Evolutionary conservation across 2,888 invertebrate species (phyloP).

Genomic region (Ptilodon capucinus): DNA sequence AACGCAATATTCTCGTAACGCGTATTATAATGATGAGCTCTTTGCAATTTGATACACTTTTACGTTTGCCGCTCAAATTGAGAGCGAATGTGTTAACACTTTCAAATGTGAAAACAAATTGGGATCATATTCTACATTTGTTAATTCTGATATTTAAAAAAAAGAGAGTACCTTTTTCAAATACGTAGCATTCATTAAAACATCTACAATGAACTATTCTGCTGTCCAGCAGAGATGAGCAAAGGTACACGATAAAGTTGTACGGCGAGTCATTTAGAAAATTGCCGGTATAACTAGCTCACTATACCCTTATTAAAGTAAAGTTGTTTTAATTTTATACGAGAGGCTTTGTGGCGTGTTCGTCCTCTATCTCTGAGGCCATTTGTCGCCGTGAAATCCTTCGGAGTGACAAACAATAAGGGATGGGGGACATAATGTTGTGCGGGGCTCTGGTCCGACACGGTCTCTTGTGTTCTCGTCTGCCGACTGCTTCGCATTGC

Average conservation of each 20-base stretch:
- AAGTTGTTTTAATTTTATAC: constrained; percentile 63
- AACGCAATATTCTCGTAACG: constrained; percentile 30
- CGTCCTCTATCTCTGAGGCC: constrained; percentile 62
- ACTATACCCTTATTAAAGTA: constrained; percentile 47
- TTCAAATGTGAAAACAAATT: constrained; percentile 35
- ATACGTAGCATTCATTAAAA: constrained; percentile 26
- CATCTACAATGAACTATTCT: constrained; percentile 32
- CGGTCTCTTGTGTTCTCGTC: constrained; percentile 54
- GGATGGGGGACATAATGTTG: constrained; percentile 67
- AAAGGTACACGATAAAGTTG: constrained; percentile 26
- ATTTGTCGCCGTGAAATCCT: constrained; percentile 75
- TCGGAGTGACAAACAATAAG: constrained; percentile 79
- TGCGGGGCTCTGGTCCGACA: constrained; percentile 55
- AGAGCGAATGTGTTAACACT: constrained; percentile 46
- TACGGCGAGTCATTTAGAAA: constrained; percentile 32
- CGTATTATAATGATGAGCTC: constrained; percentile 41
- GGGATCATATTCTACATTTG: constrained; percentile 27
- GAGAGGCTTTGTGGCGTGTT: constrained; percentile 56
- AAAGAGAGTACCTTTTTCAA: constrained; percentile 23
- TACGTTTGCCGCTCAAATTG: constrained; percentile 48
- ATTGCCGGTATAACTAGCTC: constrained; percentile 34
- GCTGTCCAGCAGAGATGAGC: constrained; percentile 29
- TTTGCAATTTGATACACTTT: constrained; percentile 71
- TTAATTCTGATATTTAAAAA: constrained; percentile 16
- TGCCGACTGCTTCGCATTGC: constrained; percentile 49